phyloP scores from a whole-genome alignment of 2,888 invertebrate species.

The Lydus trimaculatus region DNA sequence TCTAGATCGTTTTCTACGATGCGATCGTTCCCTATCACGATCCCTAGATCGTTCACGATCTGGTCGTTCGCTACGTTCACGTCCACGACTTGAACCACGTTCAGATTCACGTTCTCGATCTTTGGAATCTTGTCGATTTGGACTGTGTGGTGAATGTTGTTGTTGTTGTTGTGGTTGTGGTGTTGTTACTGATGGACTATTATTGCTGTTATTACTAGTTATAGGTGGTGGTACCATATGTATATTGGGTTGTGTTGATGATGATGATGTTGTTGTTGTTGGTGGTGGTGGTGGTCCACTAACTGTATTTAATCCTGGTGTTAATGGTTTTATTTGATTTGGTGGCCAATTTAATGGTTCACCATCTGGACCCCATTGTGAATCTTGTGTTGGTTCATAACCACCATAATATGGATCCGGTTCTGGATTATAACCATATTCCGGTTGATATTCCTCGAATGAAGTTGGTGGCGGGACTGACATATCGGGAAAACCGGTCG shows the following conservation, averaged over 20 bases:
- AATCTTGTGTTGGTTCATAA: constrained; percentile 77
- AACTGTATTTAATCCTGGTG: constrained; percentile 66
- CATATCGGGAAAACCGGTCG: constrained; percentile 69
- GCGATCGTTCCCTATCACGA: constrained; percentile 66
- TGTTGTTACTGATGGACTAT: not conserved
- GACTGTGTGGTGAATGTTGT: constrained; percentile 22
- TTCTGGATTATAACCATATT: constrained; percentile 63
- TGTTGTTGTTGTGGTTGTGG: no score
- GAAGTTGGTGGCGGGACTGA: constrained; percentile 67
- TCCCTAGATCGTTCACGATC: constrained; percentile 52
- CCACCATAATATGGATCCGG: constrained; percentile 67
- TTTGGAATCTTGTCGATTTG: constrained; percentile 22
- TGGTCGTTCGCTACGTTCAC: constrained; percentile 63
- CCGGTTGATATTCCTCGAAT: constrained; percentile 60
- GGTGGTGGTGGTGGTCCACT: constrained; percentile 31
- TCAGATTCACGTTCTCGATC: constrained; percentile 29
- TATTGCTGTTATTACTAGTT: constrained; percentile 29
- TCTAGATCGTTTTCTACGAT: constrained; percentile 72
- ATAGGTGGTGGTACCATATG: constrained; percentile 53
- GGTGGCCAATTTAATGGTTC: constrained; percentile 67
- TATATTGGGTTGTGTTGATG: constrained; percentile 46
- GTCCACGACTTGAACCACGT: constrained; percentile 53
- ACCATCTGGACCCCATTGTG: constrained; percentile 67
- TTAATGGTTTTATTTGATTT: constrained; percentile 72
- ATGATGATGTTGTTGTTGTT: no score